A percentile compares a stretch with the other conserved stretches of the same genome.
phyloP scores from a whole-genome alignment of 1,140 invertebrate species.

The Dolichoris vasculosae region DNA sequence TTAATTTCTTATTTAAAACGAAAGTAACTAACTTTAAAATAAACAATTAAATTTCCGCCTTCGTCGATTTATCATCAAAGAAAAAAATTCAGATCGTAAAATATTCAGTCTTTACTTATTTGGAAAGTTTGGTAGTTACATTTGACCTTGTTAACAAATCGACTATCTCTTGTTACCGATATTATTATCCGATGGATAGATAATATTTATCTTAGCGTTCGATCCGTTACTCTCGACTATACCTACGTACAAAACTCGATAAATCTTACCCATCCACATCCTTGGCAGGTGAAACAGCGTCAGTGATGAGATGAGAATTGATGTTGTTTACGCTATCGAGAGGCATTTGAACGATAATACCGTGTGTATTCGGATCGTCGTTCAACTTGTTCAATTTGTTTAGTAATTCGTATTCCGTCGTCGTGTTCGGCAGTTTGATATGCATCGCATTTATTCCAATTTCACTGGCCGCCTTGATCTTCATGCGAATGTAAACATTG shows the following conservation, averaged over 20 bases:
- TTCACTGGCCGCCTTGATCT: slow-evolving; percentile 92
- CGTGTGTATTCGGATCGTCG: slow-evolving; percentile 88
- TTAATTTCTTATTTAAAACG: too few relatives aligned
- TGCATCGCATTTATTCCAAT: slow-evolving; percentile 92
- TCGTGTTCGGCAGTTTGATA: slow-evolving; percentile 86
- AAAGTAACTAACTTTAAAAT: too few relatives aligned
- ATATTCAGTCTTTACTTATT: too few relatives aligned
- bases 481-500: slow-evolving; percentile 99
- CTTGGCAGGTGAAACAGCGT: slow-evolving; percentile 89
- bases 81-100: too few relatives aligned
- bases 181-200: not conserved
- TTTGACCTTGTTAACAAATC: not conserved
- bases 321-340: slow-evolving; percentile 88
- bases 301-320: slow-evolving; percentile 90
- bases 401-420: slow-evolving; percentile 88
- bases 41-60: too few relatives aligned
- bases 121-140: not conserved
- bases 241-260: not conserved
- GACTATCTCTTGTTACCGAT: not conserved
- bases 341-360: slow-evolving; percentile 98
- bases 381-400: slow-evolving; percentile 86
- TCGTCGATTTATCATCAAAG: too few relatives aligned
- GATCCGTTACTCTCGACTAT: not conserved
- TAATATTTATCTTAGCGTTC: not conserved
- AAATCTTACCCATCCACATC: slow-evolving; percentile 93